Evolutionary conservation across 2,113 vertebrate genomes (phyloP).

Genomic region (Mastomys coucha): DNA sequence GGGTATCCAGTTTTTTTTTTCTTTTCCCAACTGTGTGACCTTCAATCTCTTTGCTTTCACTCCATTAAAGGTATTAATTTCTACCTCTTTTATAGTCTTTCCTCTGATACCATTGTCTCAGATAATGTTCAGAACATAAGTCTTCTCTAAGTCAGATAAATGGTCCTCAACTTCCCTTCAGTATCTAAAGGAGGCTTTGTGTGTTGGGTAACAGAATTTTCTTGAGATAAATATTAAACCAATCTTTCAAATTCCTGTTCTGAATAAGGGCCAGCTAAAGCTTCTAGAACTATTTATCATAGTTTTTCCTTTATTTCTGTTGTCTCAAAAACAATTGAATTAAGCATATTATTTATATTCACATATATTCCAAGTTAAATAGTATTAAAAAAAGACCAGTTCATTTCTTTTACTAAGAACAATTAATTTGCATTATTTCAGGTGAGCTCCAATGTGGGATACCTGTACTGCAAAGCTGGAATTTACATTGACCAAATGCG

Average conservation of each 20-base stretch:
- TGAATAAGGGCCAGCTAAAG: conserved; percentile 72
- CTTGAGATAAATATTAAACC: conserved; percentile 75
- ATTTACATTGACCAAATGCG: conserved; percentile 64
- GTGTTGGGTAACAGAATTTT: conserved; percentile 47
- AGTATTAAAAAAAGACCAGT: conserved; percentile 81
- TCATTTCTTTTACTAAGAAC: conserved; percentile 77
- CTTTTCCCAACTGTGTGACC: neutral
- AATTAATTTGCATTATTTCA: conserved; percentile 53
- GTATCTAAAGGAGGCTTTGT: neutral
- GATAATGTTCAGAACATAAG: neutral
- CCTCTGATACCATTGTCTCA: neutral
- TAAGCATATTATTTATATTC: conserved; percentile 79
- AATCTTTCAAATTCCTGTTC: conserved; percentile 78
- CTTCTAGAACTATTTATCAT: conserved; percentile 37
- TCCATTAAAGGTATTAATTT: neutral
- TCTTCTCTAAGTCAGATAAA: neutral
- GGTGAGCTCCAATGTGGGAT: conserved; percentile 55
- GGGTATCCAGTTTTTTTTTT: neutral
- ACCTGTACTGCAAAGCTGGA: conserved; percentile 62
- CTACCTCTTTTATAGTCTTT: neutral
- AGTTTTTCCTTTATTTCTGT: conserved; percentile 65
- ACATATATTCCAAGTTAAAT: conserved; percentile 79
- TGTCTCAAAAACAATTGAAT: conserved; percentile 76
- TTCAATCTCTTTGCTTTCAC: neutral
- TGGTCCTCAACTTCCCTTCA: neutral